Percentiles rank a stretch among this genome's conserved stretches.
These are phyloP conservation scores for Xylota segnis DNA, from an alignment of 2,888 invertebrate species.

Conservation along the genomic window DNA sequence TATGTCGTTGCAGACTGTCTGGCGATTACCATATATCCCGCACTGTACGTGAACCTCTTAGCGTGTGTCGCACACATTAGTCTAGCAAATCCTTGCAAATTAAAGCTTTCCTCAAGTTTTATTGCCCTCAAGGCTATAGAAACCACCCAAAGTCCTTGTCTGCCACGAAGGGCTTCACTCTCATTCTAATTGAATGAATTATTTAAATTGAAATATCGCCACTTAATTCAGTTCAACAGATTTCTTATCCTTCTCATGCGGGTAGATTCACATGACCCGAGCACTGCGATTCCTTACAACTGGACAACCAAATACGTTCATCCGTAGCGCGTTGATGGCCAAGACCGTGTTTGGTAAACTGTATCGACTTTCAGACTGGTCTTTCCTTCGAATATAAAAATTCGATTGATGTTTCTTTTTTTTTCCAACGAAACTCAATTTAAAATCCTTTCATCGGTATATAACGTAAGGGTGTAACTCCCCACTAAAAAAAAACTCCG, in stretches of 20 bases:
- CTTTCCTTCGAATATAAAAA: slow-evolving; percentile 9
- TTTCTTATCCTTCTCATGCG: slow-evolving; percentile 30
- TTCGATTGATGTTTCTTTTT: slow-evolving; percentile 14
- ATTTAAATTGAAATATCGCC: slow-evolving; percentile 12
- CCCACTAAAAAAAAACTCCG: neutral
- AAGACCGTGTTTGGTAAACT: neutral
- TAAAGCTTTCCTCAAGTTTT: too few species aligned
- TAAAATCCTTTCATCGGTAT: slow-evolving; percentile 9
- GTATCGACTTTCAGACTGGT: neutral
- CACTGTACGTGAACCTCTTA: too few species aligned
- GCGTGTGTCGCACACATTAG: too few species aligned
- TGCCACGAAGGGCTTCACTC: slow-evolving; percentile 1
- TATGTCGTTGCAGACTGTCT: too few species aligned
- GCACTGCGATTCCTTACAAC: slow-evolving; percentile 2
- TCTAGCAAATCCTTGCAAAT: too few species aligned
- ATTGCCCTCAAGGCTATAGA: neutral
- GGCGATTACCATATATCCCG: too few species aligned
- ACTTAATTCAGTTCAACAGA: slow-evolving; percentile 28
- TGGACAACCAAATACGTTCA: neutral
- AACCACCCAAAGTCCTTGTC: neutral
- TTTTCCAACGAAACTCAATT: slow-evolving; percentile 9
- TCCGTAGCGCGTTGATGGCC: neutral
- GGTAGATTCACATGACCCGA: neutral
- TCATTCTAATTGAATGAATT: slow-evolving; percentile 7
- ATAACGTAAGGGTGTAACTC: neutral